A percentile compares a stretch with the other conserved stretches of the same genome.
These are phyloP conservation scores for Brachirus orientalis DNA, from an alignment of 2,113 vertebrate genomes.

Conservation along the genomic window DNA sequence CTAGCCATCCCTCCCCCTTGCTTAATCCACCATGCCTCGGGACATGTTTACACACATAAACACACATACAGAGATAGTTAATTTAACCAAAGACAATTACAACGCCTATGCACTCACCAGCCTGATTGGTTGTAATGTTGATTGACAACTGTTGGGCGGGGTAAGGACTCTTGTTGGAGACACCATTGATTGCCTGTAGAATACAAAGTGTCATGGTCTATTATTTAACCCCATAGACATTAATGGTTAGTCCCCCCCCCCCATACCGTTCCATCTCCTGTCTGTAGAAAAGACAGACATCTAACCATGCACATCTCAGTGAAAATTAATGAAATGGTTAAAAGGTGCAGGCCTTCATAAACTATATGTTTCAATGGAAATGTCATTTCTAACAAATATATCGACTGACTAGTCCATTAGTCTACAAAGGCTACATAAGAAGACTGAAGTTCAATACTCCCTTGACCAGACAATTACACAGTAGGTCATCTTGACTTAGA, in stretches of 20 bases:
- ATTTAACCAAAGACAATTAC: conserved; percentile 3
- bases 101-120: conserved; percentile 85
- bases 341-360: background rate
- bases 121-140: conserved; percentile 99
- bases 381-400: background rate
- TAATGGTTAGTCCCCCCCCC: background rate
- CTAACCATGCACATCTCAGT: too few relatives aligned
- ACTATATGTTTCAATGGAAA: background rate
- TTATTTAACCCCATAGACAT: background rate
- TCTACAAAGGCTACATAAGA: background rate
- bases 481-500: conserved; percentile 9
- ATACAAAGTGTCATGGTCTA: conserved; percentile 38
- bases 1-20: conserved; percentile 40
- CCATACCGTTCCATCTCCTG: background rate
- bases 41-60: conserved; percentile 26
- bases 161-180: conserved; percentile 95
- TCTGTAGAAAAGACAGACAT: too few relatives aligned
- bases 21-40: conserved; percentile 56
- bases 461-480: background rate
- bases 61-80: conserved; percentile 6
- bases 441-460: background rate
- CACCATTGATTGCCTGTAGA: conserved; percentile 91
- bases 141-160: conserved; percentile 92
- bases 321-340: too few relatives aligned
- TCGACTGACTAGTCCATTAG: background rate